Conservation (phyloP, 2,113 vertebrate genomes). For the Callaeas wilsoni region DNA sequence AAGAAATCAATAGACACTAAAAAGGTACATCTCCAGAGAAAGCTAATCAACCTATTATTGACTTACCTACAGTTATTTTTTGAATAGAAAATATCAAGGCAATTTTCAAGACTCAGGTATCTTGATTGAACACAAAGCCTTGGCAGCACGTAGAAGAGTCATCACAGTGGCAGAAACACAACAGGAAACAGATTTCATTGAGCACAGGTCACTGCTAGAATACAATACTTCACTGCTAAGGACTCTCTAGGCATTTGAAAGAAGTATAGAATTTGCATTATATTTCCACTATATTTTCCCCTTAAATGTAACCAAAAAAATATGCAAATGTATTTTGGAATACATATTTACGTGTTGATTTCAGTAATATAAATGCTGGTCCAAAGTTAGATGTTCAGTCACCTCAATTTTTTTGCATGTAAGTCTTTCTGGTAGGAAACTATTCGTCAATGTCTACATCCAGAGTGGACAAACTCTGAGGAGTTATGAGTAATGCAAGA, state of each 20-base stretch:
- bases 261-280: not conserved
- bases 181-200: not conserved
- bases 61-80: not conserved
- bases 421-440: not conserved
- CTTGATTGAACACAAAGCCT: not conserved
- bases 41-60: not conserved
- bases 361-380: not conserved
- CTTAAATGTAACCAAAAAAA: not conserved
- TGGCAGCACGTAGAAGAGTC: not conserved
- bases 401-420: not conserved
- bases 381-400: not conserved
- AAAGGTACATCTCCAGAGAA: not conserved
- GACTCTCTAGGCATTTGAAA: not conserved
- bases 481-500: not conserved
- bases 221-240: not conserved
- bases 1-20: conserved; percentile 4
- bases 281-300: not conserved
- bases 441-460: not conserved
- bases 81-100: not conserved
- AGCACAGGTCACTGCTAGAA: not conserved
- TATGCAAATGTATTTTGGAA: not conserved
- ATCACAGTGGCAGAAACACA: not conserved
- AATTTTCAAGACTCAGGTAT: not conserved
- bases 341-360: not conserved
- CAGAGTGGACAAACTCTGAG: not conserved